A percentile compares a stretch with the other conserved stretches of the same genome.
Conservation (phyloP, 2,797 vertebrate genomes). For the Loriculus beryllinus region DNA sequence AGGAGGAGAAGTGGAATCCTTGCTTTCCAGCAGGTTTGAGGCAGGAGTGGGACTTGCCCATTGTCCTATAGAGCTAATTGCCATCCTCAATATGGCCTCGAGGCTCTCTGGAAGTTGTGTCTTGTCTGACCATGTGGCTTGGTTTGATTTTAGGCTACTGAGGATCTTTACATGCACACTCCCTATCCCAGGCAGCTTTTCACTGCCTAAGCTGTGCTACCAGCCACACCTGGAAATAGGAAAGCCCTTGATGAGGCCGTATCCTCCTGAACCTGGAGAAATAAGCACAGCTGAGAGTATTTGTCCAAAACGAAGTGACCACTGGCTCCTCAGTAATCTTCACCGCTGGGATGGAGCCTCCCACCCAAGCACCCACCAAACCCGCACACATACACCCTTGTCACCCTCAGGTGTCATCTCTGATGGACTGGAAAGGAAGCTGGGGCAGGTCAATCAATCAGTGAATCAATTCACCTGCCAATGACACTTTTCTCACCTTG, state of each 20-base stretch:
- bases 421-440: not conserved
- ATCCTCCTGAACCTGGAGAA: not conserved
- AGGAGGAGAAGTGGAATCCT: not conserved
- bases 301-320: not conserved
- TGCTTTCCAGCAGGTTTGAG: not conserved
- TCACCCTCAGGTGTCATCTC: not conserved
- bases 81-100: fast-evolving
- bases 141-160: not conserved
- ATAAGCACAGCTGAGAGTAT: not conserved
- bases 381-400: not conserved
- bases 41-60: fast-evolving
- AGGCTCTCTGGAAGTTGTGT: not conserved
- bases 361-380: not conserved
- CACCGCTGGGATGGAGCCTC: not conserved
- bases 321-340: not conserved
- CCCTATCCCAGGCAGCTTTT: not conserved
- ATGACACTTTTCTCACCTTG: not conserved
- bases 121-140: not conserved
- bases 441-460: not conserved
- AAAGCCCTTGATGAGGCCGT: fast-evolving
- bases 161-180: not conserved
- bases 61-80: not conserved
- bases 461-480: not conserved
- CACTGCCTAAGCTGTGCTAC: not conserved
- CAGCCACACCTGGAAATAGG: not conserved